A percentile compares a stretch with the other conserved stretches of the same genome.
These are phyloP conservation scores for Euplagia quadripunctaria DNA, from an alignment of 2,888 invertebrate species.

Conservation along the genomic window DNA sequence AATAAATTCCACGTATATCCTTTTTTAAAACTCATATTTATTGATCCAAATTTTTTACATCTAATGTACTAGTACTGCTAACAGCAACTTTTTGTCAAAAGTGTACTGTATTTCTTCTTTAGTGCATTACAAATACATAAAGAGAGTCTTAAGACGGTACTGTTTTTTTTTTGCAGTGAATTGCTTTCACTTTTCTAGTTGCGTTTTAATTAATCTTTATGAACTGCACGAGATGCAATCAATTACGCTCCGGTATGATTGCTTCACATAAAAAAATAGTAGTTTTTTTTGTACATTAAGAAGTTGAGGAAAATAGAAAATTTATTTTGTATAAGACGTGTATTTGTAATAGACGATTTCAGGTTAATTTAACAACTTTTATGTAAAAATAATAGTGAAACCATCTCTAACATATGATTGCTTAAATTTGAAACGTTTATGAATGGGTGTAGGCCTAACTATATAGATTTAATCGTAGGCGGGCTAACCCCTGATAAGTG, in stretches of 20 bases:
- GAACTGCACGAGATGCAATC: slow-evolving; percentile 2
- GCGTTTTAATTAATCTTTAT: neutral
- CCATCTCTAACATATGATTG: slow-evolving; percentile 25
- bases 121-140: neutral
- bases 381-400: slow-evolving; percentile 45
- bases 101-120: neutral
- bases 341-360: no score
- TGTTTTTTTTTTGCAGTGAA: neutral
- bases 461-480: slow-evolving; percentile 32
- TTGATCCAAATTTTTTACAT: no score
- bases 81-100: no score
- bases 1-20: no score
- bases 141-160: neutral
- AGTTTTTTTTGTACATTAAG: neutral
- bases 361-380: slow-evolving; percentile 27
- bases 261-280: neutral
- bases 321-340: no score
- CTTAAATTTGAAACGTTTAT: slow-evolving; percentile 40
- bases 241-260: neutral
- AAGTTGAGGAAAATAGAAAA: neutral
- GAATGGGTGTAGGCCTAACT: slow-evolving; percentile 22
- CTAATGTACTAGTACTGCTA: no score
- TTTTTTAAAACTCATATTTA: no score
- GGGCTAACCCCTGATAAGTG: slow-evolving; percentile 44
- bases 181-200: slow-evolving; percentile 5